Percentiles rank a stretch among this genome's conserved stretches.
Evolutionary conservation across 2,888 invertebrate species (phyloP).

Genomic region (Gortyna flavago): DNA sequence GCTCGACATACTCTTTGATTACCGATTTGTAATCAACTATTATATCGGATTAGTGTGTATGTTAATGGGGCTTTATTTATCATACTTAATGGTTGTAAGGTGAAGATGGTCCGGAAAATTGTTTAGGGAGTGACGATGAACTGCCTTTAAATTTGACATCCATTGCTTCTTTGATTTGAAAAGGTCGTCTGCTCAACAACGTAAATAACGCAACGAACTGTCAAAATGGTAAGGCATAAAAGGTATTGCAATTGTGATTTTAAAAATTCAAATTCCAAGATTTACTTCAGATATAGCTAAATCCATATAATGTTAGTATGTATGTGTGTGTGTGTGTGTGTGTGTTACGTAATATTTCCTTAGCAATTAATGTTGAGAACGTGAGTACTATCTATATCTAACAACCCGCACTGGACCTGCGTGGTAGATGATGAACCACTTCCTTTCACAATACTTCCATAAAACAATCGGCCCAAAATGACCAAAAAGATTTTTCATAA

Average conservation of each 20-base stretch:
- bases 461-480: neutral
- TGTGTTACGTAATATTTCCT: neutral
- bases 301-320: too few relatives aligned
- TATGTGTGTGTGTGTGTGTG: too few relatives aligned
- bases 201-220: neutral
- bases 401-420: too few relatives aligned
- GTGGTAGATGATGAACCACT: neutral
- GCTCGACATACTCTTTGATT: constrained; percentile 62
- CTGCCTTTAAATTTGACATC: neutral
- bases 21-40: constrained; percentile 62
- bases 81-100: constrained; percentile 14
- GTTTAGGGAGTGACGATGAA: neutral
- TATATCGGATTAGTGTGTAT: constrained; percentile 27
- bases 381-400: neutral
- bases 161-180: neutral
- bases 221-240: neutral
- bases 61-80: constrained; percentile 23
- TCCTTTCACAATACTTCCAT: neutral
- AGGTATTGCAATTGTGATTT: neutral
- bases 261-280: too few relatives aligned
- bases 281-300: too few relatives aligned
- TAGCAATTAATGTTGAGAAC: neutral
- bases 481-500: neutral
- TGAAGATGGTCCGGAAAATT: neutral
- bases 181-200: neutral